A percentile compares a stretch with the other conserved stretches of the same genome.
Evolutionary conservation across 2,797 vertebrate species (phyloP).

Genomic region (Argentina silus): DNA sequence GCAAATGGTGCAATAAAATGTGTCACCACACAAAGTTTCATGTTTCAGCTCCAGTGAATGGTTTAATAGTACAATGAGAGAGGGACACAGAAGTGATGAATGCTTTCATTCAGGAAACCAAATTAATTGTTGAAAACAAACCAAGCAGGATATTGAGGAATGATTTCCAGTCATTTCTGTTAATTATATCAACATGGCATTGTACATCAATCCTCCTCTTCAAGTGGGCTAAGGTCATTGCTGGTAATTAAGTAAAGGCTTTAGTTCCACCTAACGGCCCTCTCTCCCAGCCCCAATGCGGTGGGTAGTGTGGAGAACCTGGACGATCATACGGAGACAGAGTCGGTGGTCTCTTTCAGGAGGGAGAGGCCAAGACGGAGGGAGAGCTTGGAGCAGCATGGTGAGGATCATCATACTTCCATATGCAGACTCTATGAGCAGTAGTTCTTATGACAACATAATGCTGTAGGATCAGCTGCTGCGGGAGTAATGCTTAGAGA

Average conservation of each 20-base stretch:
- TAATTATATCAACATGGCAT: not conserved
- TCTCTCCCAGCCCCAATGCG: conserved; percentile 78
- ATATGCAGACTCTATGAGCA: not conserved
- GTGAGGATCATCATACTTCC: conserved; percentile 59
- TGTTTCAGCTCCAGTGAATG: conserved; percentile 1
- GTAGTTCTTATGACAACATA: not conserved
- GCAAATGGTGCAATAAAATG: not conserved
- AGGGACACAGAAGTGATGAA: not conserved
- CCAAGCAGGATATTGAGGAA: not conserved
- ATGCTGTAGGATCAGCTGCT: not conserved
- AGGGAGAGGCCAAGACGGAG: conserved; percentile 86
- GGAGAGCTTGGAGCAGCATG: conserved; percentile 84
- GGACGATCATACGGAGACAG: conserved; percentile 90
- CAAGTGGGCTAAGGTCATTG: not conserved
- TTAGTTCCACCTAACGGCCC: not conserved
- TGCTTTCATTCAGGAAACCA: not conserved
- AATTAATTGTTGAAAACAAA: not conserved
- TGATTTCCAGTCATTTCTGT: not conserved
- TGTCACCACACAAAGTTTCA: not conserved
- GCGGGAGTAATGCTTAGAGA: too few species aligned
- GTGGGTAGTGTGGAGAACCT: conserved; percentile 88
- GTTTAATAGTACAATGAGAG: not conserved
- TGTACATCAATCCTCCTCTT: not conserved
- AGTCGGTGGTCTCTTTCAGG: conserved; percentile 89
- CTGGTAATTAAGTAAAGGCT: too few species aligned